Base-by-base conservation (phyloP, 2,888 invertebrate species). In the Andrena hattorfiana region DNA sequence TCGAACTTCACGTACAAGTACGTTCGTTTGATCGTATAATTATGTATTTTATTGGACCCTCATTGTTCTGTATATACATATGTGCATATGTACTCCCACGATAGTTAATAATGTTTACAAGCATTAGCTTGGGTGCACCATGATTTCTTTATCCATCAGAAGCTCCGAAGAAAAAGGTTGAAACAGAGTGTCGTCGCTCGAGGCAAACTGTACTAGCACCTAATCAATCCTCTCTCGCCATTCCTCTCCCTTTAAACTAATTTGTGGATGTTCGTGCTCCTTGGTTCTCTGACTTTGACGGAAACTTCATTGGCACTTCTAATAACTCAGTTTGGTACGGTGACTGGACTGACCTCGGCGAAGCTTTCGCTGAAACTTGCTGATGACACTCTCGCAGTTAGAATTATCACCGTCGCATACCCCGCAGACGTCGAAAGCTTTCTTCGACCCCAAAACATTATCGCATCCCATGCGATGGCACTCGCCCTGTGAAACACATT, bases 361-460 rank as follows among this genome's bases (percentile, higher is more conserved):
- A 69, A 95, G 91, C 89, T 92, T 94, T 85, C 94, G 94, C 51
- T 93, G 91, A 89, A 94, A 93, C 79, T 91, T 92, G 83, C 91
- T 91, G 84, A 91, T 91, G 92, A 95, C 94, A 70, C 94, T 94
- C 56, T 95, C 94, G 91, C 97, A 97, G 63, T 95, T 95, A 23
- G 95, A 95, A 90, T 95, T 95, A 91, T 96, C 95, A 13, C 96
- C 96, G 42, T 95, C 95, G 91, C 97, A 97, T 63, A 96, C 95
- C 1, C 97, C 96, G 90, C 97, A 97, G 26, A 94, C 93, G 92
- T 97, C 97, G 81, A 95, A 93, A 69, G 90, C 91, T 74, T 94
- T 93, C 59, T 93, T 94, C 0, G 96, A 96, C 72, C 95, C 95
- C 60, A 96, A 94, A 77, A 95, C 93, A 16, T 95, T 95, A 91